phyloP scores from a whole-genome alignment of 2,113 vertebrate species.

The Melanostigma gelatinosum region DNA sequence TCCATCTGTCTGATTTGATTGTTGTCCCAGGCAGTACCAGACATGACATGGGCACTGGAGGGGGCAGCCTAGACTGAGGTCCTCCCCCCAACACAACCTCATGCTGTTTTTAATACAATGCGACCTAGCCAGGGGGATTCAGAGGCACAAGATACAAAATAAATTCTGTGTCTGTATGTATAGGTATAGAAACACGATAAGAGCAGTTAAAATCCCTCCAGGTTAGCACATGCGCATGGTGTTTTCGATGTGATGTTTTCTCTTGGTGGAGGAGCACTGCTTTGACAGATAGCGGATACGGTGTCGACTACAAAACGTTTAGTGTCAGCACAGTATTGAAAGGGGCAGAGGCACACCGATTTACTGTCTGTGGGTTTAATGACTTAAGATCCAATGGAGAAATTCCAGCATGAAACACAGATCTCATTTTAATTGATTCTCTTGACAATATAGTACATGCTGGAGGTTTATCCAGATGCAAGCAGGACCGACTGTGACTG shows the following conservation, averaged over 20 bases:
- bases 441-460: conserved; percentile 40
- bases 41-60: conserved; percentile 65
- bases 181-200: conserved; percentile 35
- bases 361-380: conserved; percentile 56
- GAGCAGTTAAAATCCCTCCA: conserved; percentile 31
- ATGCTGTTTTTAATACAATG: conserved; percentile 68
- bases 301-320: conserved; percentile 38
- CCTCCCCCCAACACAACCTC: conserved; percentile 46
- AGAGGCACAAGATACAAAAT: conserved; percentile 19
- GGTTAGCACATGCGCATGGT: conserved; percentile 19
- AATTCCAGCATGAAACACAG: conserved; percentile 36
- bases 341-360: conserved; percentile 36
- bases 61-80: conserved; percentile 41
- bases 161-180: conserved; percentile 22
- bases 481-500: conserved; percentile 7
- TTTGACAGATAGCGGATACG: conserved; percentile 50
- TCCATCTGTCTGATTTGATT: conserved; percentile 85
- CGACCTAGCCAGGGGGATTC: conserved; percentile 68
- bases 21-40: conserved; percentile 71
- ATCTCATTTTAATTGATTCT: conserved; percentile 65
- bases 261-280: conserved; percentile 27
- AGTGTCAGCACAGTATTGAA: conserved; percentile 48
- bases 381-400: conserved; percentile 49
- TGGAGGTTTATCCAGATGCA: conserved; percentile 19
- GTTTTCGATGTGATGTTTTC: conserved; percentile 32